Percentiles rank a stretch among this genome's conserved stretches.
phyloP scores from a whole-genome alignment of 1,140 invertebrate genomes.

The Ruditapes philippinarum region DNA sequence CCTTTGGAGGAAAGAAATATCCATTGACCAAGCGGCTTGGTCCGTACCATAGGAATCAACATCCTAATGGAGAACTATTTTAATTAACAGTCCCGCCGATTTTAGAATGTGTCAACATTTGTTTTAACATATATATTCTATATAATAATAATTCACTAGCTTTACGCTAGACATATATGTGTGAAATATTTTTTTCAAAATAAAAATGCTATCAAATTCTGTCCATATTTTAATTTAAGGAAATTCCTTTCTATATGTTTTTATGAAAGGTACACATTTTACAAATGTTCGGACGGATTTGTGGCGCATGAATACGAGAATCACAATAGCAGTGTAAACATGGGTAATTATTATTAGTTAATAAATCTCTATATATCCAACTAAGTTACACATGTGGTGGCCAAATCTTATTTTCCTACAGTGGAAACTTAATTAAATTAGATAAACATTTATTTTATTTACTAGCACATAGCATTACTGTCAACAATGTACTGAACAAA shows the following conservation, averaged over 20 bases:
- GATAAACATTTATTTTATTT: conserved; percentile 41
- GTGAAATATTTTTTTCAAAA: conserved; percentile 33
- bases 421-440: conserved; percentile 48
- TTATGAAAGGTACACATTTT: too few species aligned
- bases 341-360: conserved; percentile 23
- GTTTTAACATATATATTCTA: background rate
- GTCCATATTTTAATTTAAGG: too few species aligned
- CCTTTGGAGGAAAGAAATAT: background rate
- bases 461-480: conserved; percentile 21
- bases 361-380: conserved; percentile 9
- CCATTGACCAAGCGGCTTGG: background rate
- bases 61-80: background rate
- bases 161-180: background rate
- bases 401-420: conserved; percentile 5
- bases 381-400: background rate
- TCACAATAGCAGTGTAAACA: conserved; percentile 7
- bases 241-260: background rate
- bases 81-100: conserved; percentile 10
- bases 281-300: background rate
- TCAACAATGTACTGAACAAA: background rate
- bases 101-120: background rate
- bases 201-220: too few species aligned
- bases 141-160: background rate
- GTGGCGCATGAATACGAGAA: background rate
- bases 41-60: conserved; percentile 23